Conservation (phyloP, 35 echinoderm and acorn worm genomes). For the Ophioderma brevispina region DNA sequence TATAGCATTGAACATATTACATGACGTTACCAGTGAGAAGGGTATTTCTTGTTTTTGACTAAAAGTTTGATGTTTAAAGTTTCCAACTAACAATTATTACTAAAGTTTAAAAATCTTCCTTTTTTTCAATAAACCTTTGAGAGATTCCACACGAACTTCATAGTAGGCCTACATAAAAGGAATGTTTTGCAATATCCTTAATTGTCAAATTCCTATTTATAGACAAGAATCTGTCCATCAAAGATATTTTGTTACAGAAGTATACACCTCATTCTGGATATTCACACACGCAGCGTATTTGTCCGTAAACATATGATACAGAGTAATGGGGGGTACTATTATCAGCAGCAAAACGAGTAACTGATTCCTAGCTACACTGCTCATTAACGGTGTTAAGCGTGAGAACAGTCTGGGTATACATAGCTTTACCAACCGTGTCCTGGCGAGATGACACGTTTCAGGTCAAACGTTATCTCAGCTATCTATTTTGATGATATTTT, state of each 20-base stretch:
- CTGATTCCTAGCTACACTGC: background rate
- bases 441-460: background rate
- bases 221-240: background rate
- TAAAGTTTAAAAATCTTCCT: no score
- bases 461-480: background rate
- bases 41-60: no score
- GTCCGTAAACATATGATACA: background rate
- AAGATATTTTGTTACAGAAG: background rate
- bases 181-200: no score
- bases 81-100: no score
- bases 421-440: background rate
- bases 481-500: constrained; percentile 12
- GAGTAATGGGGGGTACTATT: background rate
- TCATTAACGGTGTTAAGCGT: background rate
- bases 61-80: no score
- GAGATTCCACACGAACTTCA: no score
- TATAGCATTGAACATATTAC: no score
- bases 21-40: no score
- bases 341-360: background rate
- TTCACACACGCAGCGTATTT: background rate
- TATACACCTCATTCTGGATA: background rate
- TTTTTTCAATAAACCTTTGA: no score
- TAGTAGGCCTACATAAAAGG: no score
- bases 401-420: background rate
- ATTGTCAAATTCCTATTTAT: no score